Evolutionary conservation across 1,140 invertebrate species (phyloP).

Genomic region (Coelopa frigida): DNA sequence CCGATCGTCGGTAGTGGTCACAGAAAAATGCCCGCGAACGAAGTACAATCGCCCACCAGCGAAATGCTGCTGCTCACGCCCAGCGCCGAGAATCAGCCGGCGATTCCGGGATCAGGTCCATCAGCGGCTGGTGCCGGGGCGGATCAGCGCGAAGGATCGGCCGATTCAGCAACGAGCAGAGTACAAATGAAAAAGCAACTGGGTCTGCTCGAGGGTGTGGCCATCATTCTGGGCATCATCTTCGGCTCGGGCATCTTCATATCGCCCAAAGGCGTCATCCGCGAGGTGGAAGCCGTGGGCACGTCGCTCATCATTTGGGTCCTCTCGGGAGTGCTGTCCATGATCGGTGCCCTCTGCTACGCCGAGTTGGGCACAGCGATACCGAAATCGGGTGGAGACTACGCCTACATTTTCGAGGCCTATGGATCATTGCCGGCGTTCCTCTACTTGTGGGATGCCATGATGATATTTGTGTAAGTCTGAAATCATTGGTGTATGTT

Average conservation of each 20-base stretch:
- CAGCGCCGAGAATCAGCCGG: constrained; percentile 22
- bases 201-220: constrained; percentile 76
- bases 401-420: constrained; percentile 84
- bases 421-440: constrained; percentile 92
- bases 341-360: constrained; percentile 89
- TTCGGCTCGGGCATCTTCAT: constrained; percentile 93
- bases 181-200: constrained; percentile 72
- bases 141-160: constrained; percentile 26
- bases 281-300: constrained; percentile 79
- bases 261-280: constrained; percentile 88
- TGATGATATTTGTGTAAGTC: constrained; percentile 72
- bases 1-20: too few relatives aligned
- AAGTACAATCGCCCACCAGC: constrained; percentile 40
- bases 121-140: not conserved
- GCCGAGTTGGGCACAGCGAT: constrained; percentile 82
- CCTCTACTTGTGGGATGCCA: constrained; percentile 86
- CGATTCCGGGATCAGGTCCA: constrained; percentile 9
- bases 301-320: constrained; percentile 84
- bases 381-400: constrained; percentile 86
- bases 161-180: constrained; percentile 34
- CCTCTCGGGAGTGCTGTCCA: constrained; percentile 74
- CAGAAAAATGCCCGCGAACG: constrained; percentile 22
- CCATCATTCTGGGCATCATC: constrained; percentile 82
- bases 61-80: constrained; percentile 41
- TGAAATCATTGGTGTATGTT: too few relatives aligned